phyloP scores from a whole-genome alignment of 2,113 vertebrate genomes.

The Etheostoma spectabile region DNA sequence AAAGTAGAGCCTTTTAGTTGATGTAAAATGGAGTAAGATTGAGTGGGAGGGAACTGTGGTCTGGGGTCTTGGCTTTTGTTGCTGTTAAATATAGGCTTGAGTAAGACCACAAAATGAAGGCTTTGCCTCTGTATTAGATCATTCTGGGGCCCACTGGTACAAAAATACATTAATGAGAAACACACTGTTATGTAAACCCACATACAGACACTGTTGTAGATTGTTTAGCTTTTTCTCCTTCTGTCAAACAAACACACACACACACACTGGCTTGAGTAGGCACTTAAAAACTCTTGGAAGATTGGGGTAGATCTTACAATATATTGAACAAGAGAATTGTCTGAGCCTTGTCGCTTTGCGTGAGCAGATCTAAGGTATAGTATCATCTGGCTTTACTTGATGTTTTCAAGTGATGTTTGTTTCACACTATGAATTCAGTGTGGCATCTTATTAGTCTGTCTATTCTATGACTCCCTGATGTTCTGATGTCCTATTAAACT shows the following conservation, averaged over 20 bases:
- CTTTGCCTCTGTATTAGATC: conserved; percentile 70
- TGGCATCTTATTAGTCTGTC: conserved; percentile 13
- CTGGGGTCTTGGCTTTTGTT: conserved; percentile 75
- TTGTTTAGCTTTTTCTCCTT: conserved; percentile 13
- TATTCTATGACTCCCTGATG: conserved; percentile 19
- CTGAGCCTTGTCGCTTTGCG: background rate
- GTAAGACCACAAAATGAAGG: conserved; percentile 75
- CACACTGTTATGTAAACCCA: conserved; percentile 41
- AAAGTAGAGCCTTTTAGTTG: conserved; percentile 66
- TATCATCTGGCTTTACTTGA: conserved; percentile 28
- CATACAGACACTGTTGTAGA: background rate
- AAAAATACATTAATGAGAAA: conserved; percentile 62
- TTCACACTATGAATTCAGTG: conserved; percentile 4
- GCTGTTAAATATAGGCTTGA: conserved; percentile 79
- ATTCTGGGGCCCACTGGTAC: conserved; percentile 56
- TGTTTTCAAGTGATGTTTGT: conserved; percentile 36
- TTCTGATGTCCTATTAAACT: conserved; percentile 23
- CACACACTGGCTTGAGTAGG: background rate
- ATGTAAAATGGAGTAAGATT: conserved; percentile 69
- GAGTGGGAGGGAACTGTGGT: conserved; percentile 76
- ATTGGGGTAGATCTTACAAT: conserved; percentile 22
- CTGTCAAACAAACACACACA: background rate
- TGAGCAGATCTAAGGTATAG: background rate
- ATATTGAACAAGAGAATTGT: conserved; percentile 7
- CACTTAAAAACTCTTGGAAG: background rate